phyloP scores from a whole-genome alignment of 2,113 vertebrate species.

The Misgurnus mizolepis region DNA sequence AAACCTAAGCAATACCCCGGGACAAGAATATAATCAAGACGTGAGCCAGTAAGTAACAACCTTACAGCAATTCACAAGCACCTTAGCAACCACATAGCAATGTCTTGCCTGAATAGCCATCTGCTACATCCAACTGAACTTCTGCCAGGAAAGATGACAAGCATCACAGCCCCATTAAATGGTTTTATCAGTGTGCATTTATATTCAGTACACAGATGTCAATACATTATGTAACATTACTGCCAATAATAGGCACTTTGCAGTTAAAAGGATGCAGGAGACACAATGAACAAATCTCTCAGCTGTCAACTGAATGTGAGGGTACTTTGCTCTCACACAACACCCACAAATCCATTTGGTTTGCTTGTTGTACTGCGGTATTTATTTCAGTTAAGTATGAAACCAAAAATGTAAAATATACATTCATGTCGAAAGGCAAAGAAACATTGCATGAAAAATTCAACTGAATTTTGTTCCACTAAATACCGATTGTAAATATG shows the following conservation, averaged over 20 bases:
- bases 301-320: conserved; percentile 7
- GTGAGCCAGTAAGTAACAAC: no score
- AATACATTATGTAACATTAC: conserved; percentile 24
- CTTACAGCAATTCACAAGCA: neutral
- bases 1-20: no score
- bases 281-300: conserved; percentile 3
- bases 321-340: neutral
- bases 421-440: neutral
- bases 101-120: neutral
- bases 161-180: conserved; percentile 10
- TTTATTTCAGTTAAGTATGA: neutral
- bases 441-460: neutral
- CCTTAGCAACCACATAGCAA: neutral
- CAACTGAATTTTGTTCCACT: no score
- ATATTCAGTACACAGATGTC: neutral
- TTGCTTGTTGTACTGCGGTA: neutral
- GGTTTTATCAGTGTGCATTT: neutral
- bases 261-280: conserved; percentile 2
- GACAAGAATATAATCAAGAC: no score
- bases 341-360: conserved; percentile 13
- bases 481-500: no score
- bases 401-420: neutral
- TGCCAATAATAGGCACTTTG: conserved; percentile 7
- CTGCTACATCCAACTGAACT: conserved; percentile 9
- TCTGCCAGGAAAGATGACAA: conserved; percentile 24